These are phyloP conservation scores for Drosophila fulvimacula DNA, from an alignment of 2,888 invertebrate species.

Conservation along the genomic window DNA sequence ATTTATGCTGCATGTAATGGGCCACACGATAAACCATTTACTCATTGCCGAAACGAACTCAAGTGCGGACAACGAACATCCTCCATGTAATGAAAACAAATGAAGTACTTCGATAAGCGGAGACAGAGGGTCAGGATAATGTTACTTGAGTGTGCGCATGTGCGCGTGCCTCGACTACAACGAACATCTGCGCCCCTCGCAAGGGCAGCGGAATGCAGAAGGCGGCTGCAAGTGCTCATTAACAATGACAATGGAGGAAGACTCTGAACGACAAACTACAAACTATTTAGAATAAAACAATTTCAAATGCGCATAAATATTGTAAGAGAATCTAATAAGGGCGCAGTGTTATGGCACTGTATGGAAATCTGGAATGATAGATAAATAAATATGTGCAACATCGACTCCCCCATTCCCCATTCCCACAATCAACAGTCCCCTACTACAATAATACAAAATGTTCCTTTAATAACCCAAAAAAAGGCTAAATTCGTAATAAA, in stretches of 20 bases:
- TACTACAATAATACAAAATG: background rate
- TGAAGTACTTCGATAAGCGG: conserved; percentile 13
- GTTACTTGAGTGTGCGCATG: conserved; percentile 49
- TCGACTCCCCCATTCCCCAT: background rate
- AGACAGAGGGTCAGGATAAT: conserved; percentile 56
- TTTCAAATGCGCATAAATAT: conserved; percentile 76
- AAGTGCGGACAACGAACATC: conserved; percentile 24
- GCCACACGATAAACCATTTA: conserved; percentile 50
- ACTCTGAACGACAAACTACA: conserved; percentile 2
- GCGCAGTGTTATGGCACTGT: conserved; percentile 45
- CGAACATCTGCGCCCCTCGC: conserved; percentile 54
- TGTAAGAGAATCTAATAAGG: conserved; percentile 31
- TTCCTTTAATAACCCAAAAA: background rate
- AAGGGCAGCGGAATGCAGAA: conserved; percentile 18
- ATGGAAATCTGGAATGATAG: conserved; percentile 19
- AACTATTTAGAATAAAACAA: conserved; percentile 62
- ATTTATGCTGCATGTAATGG: conserved; percentile 40
- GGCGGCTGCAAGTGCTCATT: conserved; percentile 63
- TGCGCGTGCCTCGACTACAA: conserved; percentile 67
- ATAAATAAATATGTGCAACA: conserved; percentile 47
- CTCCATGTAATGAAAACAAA: conserved; percentile 16
- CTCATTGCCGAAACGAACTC: conserved; percentile 13
- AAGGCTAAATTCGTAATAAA: background rate
- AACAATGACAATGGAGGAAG: conserved; percentile 59
- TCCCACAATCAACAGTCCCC: background rate